Conservation (phyloP, 2,113 vertebrate genomes). For the Dinomys branickii region DNA sequence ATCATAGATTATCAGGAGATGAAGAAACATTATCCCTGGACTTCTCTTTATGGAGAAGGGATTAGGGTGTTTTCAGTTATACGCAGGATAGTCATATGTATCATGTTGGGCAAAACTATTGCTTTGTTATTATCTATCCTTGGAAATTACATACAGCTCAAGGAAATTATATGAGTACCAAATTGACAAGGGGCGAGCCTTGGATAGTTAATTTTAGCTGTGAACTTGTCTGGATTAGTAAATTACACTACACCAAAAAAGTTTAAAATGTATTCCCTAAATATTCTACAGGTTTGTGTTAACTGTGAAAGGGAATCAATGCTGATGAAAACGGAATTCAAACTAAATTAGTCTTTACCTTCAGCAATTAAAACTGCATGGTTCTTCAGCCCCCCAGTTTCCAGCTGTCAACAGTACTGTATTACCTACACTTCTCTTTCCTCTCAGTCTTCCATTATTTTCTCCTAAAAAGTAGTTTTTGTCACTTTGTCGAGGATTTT, state of each 20-base stretch:
- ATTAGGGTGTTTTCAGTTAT: background rate
- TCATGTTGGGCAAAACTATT: background rate
- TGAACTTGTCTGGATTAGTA: background rate
- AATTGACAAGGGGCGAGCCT: background rate
- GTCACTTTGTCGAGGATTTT: background rate
- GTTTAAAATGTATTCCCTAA: background rate
- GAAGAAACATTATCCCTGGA: background rate
- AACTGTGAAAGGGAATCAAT: background rate
- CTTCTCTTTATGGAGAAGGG: background rate
- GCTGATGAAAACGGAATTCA: background rate
- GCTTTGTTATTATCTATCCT: background rate
- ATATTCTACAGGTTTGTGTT: slow-evolving; percentile 4
- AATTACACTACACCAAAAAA: background rate
- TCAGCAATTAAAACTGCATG: background rate
- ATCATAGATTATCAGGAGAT: background rate
- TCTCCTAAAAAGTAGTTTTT: slow-evolving; percentile 13
- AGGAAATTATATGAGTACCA: background rate
- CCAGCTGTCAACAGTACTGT: background rate
- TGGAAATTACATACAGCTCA: background rate
- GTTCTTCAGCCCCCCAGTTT: background rate
- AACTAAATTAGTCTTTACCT: background rate
- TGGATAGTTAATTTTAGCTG: background rate
- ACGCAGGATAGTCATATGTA: background rate
- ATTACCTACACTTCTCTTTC: background rate
- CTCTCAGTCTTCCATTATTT: background rate